Base-by-base conservation (phyloP, 2,797 vertebrate species). In the Denticeps clupeoides region DNA sequence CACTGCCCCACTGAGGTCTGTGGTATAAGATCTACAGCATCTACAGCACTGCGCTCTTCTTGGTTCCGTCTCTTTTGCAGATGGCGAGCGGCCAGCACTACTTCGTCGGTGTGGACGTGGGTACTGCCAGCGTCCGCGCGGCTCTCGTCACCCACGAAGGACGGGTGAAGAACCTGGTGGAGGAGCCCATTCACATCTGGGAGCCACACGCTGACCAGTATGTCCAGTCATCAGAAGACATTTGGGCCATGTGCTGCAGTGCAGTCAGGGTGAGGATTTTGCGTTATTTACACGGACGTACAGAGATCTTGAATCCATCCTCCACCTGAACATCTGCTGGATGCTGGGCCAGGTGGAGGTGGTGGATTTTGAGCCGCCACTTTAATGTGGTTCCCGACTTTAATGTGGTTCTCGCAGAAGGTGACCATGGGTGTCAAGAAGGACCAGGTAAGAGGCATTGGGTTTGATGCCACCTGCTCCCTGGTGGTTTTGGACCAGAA, bases 401-500 rank as follows among this genome's bases (percentile, higher is more conserved):
- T 10, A 18, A 33, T 47, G 0, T 51, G 10, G 51, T 1, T 56
- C 0, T 66, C 65, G 12, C 63, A 98, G 94, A 81, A 71, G 67
- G 78, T 96, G 21, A 82, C 80, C 2, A 61, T 47, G 49, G 70
- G 70, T 11, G 71, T 90, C n/a, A 60, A 82, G 48, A 65, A 63
- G 40, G 73, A 56, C 10, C 67, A 7, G 53, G 82, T 97, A 35
- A 79, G 82, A 63, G 94, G 93, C 4, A 49, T 97, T 10, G 94
- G 93, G 1, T 96, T 99, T 52, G 93, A 96, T 66, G 92, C 85
- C 45, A 99, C 93, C 0, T 99, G 93, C 62, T 97, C 94, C 18
- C 77, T 99, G 11, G 94, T 97, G 59, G 89, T 88, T 63, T 68
- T 99, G 78, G 90, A 97, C 64, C 72, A 80, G 51, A 58, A 75